Percentiles rank a stretch among this genome's conserved stretches.
phyloP scores from a whole-genome alignment of 23 tunicate genomes.

The Halocynthia aurantium region DNA sequence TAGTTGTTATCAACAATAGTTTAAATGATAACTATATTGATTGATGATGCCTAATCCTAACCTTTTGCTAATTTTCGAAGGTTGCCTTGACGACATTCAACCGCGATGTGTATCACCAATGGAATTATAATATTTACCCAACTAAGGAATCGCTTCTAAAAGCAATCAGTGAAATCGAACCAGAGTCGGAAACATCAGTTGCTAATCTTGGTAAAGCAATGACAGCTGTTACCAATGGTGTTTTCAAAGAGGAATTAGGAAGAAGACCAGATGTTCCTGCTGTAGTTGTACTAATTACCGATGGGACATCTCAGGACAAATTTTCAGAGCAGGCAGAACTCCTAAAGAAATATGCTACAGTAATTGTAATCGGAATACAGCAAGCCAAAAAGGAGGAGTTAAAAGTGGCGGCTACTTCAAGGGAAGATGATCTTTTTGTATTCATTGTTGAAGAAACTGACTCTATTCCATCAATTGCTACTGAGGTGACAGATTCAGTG shows the following conservation, averaged over 20 bases:
- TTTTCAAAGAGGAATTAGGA: constrained; percentile 16
- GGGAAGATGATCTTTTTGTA: neutral
- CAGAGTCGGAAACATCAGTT: neutral
- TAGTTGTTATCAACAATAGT: no score
- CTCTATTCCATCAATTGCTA: neutral
- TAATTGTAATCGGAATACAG: constrained; percentile 28
- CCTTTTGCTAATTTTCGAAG: neutral
- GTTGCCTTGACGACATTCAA: constrained; percentile 38
- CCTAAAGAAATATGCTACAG: constrained; percentile 13
- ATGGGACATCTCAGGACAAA: constrained; percentile 25
- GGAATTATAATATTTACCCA: constrained; percentile 9
- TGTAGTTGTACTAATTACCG: constrained; percentile 19
- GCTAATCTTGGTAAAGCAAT: constrained; percentile 1
- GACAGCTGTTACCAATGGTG: neutral
- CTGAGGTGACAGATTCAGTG: constrained; percentile 13
- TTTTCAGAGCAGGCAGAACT: neutral
- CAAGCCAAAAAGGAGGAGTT: constrained; percentile 2
- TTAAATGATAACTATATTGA: no score
- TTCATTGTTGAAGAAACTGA: neutral
- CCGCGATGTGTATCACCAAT: constrained; percentile 4
- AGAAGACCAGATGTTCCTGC: constrained; percentile 32
- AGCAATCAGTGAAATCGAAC: constrained; percentile 19
- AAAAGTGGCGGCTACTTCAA: constrained; percentile 8
- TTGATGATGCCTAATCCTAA: no score
- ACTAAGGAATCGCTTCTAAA: constrained; percentile 12